A percentile compares a stretch with the other conserved stretches of the same genome.
These are phyloP conservation scores for Rhopilema esculentum DNA, from an alignment of 30 jellyfish, hydroid and myxozoan genomes.

Conservation along the genomic window DNA sequence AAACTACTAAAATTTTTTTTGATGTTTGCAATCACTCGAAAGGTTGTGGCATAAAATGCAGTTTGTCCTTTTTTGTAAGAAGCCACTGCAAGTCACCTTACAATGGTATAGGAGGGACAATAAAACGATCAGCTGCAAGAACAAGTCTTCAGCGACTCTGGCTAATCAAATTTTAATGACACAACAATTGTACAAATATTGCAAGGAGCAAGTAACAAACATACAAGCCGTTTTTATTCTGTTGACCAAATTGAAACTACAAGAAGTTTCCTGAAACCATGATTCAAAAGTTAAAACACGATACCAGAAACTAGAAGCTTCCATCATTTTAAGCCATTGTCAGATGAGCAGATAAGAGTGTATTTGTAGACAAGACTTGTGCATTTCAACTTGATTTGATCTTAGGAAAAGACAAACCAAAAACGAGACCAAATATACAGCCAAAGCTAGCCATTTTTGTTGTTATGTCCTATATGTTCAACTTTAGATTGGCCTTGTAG, in stretches of 20 bases:
- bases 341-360: constrained; percentile 14
- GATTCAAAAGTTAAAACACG: no score
- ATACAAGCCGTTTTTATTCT: constrained; percentile 9
- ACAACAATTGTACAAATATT: constrained; percentile 12
- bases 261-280: constrained; percentile 44
- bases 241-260: constrained; percentile 14
- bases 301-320: constrained; percentile 58
- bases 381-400: no score
- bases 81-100: no score
- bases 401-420: no score
- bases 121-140: constrained; percentile 56
- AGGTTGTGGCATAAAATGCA: constrained; percentile 12
- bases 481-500: no score
- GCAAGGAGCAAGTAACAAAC: constrained; percentile 40
- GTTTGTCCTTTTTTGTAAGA: no score
- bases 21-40: background rate
- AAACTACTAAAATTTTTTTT: no score
- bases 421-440: no score
- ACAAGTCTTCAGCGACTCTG: constrained; percentile 72
- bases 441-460: no score
- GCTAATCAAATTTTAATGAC: constrained; percentile 58
- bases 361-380: constrained; percentile 26
- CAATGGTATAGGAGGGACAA: constrained; percentile 40
- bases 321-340: constrained; percentile 53
- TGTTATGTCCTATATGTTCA: no score